phyloP scores from a whole-genome alignment of 2,113 vertebrate species.

The Seriola quinqueradiata region DNA sequence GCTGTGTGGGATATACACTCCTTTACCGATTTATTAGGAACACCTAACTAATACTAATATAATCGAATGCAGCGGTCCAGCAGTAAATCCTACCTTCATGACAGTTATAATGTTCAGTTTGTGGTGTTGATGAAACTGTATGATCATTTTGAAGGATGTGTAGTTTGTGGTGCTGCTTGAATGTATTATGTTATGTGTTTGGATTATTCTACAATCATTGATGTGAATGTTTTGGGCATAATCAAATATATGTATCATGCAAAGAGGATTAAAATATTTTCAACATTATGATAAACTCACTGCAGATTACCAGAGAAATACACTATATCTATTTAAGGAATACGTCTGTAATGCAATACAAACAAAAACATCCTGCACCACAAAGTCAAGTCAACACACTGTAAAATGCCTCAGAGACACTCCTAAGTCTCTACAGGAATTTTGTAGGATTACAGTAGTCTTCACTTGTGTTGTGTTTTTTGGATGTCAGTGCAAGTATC shows the following conservation, averaged over 20 bases:
- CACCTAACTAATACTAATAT: background rate
- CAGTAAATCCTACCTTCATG: background rate
- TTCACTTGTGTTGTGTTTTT: conserved; percentile 23
- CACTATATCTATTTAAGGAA: background rate
- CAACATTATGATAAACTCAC: background rate
- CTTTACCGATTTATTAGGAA: background rate
- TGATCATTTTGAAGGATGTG: too few species aligned
- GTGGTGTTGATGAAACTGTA: too few species aligned
- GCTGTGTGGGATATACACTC: background rate
- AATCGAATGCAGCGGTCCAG: background rate
- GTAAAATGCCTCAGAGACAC: conserved; percentile 22
- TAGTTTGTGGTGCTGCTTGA: too few species aligned
- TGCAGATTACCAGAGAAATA: background rate
- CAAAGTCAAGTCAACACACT: background rate
- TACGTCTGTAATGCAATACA: background rate
- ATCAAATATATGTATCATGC: too few species aligned
- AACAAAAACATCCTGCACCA: background rate
- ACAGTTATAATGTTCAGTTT: too few species aligned
- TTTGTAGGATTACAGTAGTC: conserved; percentile 16
- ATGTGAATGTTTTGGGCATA: background rate
- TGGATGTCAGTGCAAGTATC: conserved; percentile 22
- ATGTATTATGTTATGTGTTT: too few species aligned
- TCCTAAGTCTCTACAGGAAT: conserved; percentile 18
- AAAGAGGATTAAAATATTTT: background rate
- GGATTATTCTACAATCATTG: too few species aligned